Percentiles rank a stretch among this genome's conserved stretches.
Evolutionary conservation across 2,797 vertebrate species (phyloP).

Genomic region (Myripristis murdjan): DNA sequence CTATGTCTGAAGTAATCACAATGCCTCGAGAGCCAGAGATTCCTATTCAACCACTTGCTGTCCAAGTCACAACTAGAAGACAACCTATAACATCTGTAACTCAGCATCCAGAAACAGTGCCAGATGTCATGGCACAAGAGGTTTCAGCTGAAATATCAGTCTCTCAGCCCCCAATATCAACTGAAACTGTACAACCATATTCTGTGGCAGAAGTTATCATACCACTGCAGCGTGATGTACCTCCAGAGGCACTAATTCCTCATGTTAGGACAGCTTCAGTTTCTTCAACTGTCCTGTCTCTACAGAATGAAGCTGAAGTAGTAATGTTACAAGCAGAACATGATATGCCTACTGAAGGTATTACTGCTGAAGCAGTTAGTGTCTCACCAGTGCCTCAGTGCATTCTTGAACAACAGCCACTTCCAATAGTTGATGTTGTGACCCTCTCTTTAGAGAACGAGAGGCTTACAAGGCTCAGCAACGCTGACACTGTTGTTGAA

Average conservation of each 20-base stretch:
- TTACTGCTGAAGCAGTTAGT: constrained; percentile 28
- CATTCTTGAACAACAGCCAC: constrained; percentile 42
- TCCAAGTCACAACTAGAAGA: constrained; percentile 47
- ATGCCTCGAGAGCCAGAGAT: constrained; percentile 47
- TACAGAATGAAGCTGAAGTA: constrained; percentile 40
- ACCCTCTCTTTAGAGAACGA: constrained; percentile 38
- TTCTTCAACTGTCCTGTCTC: constrained; percentile 21
- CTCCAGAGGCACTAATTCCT: constrained; percentile 19
- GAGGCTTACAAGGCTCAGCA: constrained; percentile 24
- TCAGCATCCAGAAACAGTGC: constrained; percentile 31
- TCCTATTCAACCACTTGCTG: constrained; percentile 50
- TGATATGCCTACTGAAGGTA: constrained; percentile 30
- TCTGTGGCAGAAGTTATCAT: constrained; percentile 46
- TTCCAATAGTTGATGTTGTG: constrained; percentile 21
- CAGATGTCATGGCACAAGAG: constrained; percentile 34
- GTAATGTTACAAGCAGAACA: constrained; percentile 46
- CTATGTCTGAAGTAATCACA: constrained; percentile 47
- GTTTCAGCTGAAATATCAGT: constrained; percentile 29
- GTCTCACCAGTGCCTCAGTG: constrained; percentile 34
- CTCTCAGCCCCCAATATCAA: constrained; percentile 40
- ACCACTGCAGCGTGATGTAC: constrained; percentile 36
- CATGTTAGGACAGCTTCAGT: constrained; percentile 37
- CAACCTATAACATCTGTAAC: constrained; percentile 27
- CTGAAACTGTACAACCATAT: constrained; percentile 42
- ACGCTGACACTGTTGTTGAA: constrained; percentile 30